Conservation (phyloP, 2,888 invertebrate genomes). For the Lymantria dispar region DNA sequence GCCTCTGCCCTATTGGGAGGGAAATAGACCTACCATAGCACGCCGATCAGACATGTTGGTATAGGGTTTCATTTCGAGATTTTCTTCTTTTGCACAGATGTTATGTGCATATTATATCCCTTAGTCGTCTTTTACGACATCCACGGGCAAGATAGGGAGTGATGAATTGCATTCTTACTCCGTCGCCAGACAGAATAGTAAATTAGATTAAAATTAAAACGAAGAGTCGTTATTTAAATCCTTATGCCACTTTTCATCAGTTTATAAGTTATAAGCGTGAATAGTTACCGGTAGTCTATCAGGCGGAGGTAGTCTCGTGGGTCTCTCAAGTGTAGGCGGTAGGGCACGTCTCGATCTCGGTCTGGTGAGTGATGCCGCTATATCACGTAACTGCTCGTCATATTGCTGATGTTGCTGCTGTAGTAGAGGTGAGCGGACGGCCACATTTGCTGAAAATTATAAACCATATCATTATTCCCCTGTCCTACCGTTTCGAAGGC, state of each 20-base stretch:
- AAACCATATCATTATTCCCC: too few relatives aligned
- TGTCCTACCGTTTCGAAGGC: too few relatives aligned
- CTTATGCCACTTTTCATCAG: neutral
- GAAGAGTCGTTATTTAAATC: neutral
- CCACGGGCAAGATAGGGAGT: too few relatives aligned
- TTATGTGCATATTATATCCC: too few relatives aligned
- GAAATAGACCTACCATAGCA: too few relatives aligned
- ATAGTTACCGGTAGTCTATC: conserved; percentile 67
- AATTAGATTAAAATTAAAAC: neutral
- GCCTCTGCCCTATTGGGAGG: too few relatives aligned
- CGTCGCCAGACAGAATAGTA: too few relatives aligned
- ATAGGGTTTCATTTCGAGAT: too few relatives aligned
- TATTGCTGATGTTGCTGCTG: conserved; percentile 77
- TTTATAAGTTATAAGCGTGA: neutral
- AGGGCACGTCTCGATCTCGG: conserved; percentile 82
- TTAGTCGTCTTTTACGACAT: too few relatives aligned
- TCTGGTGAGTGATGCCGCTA: conserved; percentile 91
- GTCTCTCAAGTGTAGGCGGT: conserved; percentile 80
- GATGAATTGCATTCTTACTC: too few relatives aligned
- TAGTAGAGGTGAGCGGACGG: conserved; percentile 65
- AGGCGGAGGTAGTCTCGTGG: conserved; percentile 75
- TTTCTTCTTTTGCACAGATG: too few relatives aligned
- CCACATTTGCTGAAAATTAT: conserved; percentile 40
- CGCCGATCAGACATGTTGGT: too few relatives aligned
- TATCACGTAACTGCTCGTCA: conserved; percentile 90